phyloP scores from a whole-genome alignment of 1,140 invertebrate genomes.

The Diorhabda elongata region DNA sequence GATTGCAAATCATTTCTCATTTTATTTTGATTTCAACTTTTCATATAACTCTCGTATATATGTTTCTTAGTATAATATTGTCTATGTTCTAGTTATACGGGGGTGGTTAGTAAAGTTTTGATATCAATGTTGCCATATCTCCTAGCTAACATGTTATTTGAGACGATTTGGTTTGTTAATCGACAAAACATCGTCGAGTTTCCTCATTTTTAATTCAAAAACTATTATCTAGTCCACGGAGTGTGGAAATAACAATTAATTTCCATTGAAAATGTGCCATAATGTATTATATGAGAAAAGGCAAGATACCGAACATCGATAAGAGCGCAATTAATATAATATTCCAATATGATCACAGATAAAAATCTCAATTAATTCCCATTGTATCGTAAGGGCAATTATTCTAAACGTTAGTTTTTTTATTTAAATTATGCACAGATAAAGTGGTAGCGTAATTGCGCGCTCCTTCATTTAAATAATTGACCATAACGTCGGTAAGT shows the following conservation, averaged over 20 bases:
- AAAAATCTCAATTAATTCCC: conserved; percentile 19
- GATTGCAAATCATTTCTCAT: no score
- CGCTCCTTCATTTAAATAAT: conserved; percentile 24
- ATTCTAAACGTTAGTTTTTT: conserved; percentile 17
- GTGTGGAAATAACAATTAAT: conserved; percentile 8
- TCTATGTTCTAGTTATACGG: no score
- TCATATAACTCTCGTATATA: no score
- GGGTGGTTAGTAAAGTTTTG: no score
- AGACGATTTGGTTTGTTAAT: neutral
- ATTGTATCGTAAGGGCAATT: conserved; percentile 19
- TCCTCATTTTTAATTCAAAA: neutral
- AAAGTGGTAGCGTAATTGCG: conserved; percentile 21
- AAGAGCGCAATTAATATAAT: conserved; percentile 21
- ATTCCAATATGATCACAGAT: conserved; percentile 5
- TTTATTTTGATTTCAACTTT: no score
- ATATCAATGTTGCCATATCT: no score
- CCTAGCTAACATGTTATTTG: no score
- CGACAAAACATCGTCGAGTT: neutral
- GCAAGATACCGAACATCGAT: conserved; percentile 12
- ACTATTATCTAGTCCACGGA: neutral
- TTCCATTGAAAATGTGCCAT: conserved; percentile 16
- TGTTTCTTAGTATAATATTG: no score
- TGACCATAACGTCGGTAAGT: conserved; percentile 5
- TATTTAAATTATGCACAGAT: conserved; percentile 21
- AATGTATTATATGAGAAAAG: conserved; percentile 9